Percentiles rank a stretch among this genome's conserved stretches.
Evolutionary conservation across 1,140 invertebrate species (phyloP).

Genomic region (Fopius arisanus): DNA sequence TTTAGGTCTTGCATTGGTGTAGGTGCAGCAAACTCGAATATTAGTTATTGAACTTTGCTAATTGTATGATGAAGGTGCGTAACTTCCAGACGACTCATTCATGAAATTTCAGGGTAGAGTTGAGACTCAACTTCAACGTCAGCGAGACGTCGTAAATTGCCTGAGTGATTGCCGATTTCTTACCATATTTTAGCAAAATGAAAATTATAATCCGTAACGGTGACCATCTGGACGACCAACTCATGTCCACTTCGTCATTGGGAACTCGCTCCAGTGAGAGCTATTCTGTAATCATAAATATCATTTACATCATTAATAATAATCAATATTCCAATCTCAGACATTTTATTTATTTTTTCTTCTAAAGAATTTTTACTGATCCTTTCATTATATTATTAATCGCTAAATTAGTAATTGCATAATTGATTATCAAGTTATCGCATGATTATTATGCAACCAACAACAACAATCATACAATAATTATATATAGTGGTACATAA

Average conservation of each 20-base stretch:
- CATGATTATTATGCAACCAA: too few species aligned
- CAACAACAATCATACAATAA: too few species aligned
- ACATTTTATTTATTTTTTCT: too few species aligned
- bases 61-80: not conserved
- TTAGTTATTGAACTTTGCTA: slow-evolving; percentile 2
- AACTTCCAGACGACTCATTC: not conserved
- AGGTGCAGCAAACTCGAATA: not conserved
- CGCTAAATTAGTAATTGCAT: too few species aligned
- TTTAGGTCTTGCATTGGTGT: not conserved
- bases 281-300: slow-evolving; percentile 26
- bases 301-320: not conserved
- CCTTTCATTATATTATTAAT: too few species aligned
- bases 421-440: too few species aligned
- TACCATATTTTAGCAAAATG: slow-evolving; percentile 57
- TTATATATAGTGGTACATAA: too few species aligned
- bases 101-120: not conserved
- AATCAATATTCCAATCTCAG: not conserved
- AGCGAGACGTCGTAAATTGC: not conserved
- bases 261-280: slow-evolving; percentile 39
- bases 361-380: too few species aligned
- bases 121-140: too few species aligned
- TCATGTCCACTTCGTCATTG: slow-evolving; percentile 62
- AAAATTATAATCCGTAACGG: slow-evolving; percentile 57
- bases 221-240: slow-evolving; percentile 58
- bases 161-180: slow-evolving; percentile 30